A percentile compares a stretch with the other conserved stretches of the same genome.
Evolutionary conservation across 2,113 vertebrate species (phyloP).

Genomic region (Archilochus colubris): DNA sequence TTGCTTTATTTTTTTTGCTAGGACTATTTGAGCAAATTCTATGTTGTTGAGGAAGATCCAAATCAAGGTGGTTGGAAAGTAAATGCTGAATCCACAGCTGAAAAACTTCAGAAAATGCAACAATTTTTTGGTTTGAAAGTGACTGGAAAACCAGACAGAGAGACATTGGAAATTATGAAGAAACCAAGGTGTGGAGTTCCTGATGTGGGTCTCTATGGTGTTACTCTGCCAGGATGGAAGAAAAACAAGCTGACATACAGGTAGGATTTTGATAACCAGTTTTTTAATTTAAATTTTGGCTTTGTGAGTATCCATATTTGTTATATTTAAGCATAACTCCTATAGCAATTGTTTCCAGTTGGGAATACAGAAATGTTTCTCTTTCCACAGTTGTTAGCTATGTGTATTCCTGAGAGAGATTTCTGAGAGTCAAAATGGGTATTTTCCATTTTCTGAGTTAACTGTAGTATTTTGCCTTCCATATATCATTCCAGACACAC

Average conservation of each 20-base stretch:
- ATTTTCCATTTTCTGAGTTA: neutral
- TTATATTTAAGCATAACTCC: neutral
- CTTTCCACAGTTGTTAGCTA: neutral
- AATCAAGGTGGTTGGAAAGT: conserved; percentile 60
- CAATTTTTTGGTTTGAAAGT: conserved; percentile 77
- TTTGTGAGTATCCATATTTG: neutral
- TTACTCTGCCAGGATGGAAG: conserved; percentile 77
- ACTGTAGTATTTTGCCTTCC: neutral
- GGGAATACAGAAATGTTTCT: neutral
- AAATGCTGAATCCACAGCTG: conserved; percentile 1
- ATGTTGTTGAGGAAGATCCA: conserved; percentile 62
- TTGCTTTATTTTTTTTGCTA: conserved; percentile 16
- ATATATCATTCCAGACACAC: neutral
- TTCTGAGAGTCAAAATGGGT: neutral
- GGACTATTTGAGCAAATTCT: conserved; percentile 77
- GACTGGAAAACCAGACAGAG: conserved; percentile 71
- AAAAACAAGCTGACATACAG: conserved; percentile 77
- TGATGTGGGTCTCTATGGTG: conserved; percentile 74
- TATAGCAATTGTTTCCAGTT: neutral
- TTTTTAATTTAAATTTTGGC: neutral
- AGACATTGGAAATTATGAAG: conserved; percentile 76
- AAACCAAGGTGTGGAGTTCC: conserved; percentile 78
- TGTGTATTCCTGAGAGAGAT: neutral
- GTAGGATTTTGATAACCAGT: conserved; percentile 47
- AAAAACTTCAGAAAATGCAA: conserved; percentile 80